Percentiles rank a stretch among this genome's conserved stretches.
phyloP scores from a whole-genome alignment of 2,888 invertebrate genomes.

The Euplagia quadripunctaria region DNA sequence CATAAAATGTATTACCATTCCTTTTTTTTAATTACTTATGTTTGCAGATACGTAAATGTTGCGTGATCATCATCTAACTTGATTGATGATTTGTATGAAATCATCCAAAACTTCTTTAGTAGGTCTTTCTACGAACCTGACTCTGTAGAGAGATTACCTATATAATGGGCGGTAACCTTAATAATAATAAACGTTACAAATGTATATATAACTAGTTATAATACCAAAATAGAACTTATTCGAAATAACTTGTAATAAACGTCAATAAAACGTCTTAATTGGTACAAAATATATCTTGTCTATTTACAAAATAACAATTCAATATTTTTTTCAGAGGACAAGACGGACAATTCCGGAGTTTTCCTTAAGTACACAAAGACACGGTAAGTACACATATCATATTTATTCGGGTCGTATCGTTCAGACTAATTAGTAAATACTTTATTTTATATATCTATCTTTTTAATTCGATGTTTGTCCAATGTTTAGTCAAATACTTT shows the following conservation, averaged over 20 bases:
- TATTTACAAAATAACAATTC: background rate
- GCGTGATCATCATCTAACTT: too few species aligned
- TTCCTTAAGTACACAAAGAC: constrained; percentile 92
- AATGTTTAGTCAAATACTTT: too few species aligned
- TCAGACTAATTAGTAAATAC: background rate
- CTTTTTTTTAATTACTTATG: too few species aligned
- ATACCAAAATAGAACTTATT: background rate
- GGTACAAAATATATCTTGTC: background rate
- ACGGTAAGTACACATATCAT: constrained; percentile 84
- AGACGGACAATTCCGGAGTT: constrained; percentile 95
- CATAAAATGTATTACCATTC: too few species aligned
- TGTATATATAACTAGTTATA: too few species aligned
- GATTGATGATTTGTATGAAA: too few species aligned
- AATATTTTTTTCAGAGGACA: constrained; percentile 88
- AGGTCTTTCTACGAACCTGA: too few species aligned
- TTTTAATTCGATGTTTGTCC: background rate
- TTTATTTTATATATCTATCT: background rate
- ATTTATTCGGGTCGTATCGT: background rate
- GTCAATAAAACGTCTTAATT: background rate
- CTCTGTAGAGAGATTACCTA: too few species aligned
- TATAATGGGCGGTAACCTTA: too few species aligned
- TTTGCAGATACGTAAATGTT: too few species aligned
- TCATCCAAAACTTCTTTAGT: too few species aligned
- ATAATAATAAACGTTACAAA: too few species aligned
- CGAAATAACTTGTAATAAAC: background rate